A percentile compares a stretch with the other conserved stretches of the same genome.
Evolutionary conservation across 2,797 vertebrate genomes (phyloP).

Genomic region (Coreius guichenoti): DNA sequence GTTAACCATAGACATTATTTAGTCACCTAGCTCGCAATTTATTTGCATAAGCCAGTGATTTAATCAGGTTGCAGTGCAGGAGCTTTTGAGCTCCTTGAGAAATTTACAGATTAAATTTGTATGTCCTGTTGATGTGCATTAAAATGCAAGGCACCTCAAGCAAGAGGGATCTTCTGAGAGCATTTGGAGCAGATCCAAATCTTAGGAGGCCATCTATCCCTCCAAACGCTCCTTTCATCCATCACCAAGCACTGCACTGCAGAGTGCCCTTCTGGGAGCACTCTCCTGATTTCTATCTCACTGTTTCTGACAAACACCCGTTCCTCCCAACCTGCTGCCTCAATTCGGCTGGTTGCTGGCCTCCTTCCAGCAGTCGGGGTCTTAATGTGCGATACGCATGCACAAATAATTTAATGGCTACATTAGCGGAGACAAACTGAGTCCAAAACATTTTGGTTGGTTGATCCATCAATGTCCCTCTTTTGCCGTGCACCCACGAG

Average conservation of each 20-base stretch:
- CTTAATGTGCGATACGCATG: constrained; percentile 49
- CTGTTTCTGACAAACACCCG: constrained; percentile 25
- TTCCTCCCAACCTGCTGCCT: constrained; percentile 10
- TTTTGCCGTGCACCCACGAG: constrained; percentile 31
- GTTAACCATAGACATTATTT: background rate
- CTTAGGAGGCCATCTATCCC: constrained; percentile 39
- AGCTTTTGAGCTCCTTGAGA: background rate
- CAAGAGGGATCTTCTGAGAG: constrained; percentile 29
- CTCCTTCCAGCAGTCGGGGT: constrained; percentile 48
- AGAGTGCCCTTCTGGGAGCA: constrained; percentile 27
- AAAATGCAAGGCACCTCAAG: constrained; percentile 23
- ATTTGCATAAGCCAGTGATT: background rate
- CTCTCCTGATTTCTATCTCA: constrained; percentile 28
- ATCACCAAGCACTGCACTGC: constrained; percentile 39
- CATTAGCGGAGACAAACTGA: constrained; percentile 57
- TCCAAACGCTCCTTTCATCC: constrained; percentile 38
- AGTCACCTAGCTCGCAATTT: background rate
- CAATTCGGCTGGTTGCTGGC: constrained; percentile 36
- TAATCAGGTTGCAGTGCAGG: background rate
- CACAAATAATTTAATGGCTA: constrained; percentile 59
- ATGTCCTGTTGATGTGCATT: constrained; percentile 21
- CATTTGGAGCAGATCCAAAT: constrained; percentile 35
- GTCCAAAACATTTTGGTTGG: constrained; percentile 59
- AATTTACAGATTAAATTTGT: constrained; percentile 20
- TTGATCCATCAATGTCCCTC: constrained; percentile 60